Evolutionary conservation across 2,113 vertebrate genomes (phyloP), one percentile per base, ranked within the genome.

Genomic region (Vulpes lagopus): DNA sequence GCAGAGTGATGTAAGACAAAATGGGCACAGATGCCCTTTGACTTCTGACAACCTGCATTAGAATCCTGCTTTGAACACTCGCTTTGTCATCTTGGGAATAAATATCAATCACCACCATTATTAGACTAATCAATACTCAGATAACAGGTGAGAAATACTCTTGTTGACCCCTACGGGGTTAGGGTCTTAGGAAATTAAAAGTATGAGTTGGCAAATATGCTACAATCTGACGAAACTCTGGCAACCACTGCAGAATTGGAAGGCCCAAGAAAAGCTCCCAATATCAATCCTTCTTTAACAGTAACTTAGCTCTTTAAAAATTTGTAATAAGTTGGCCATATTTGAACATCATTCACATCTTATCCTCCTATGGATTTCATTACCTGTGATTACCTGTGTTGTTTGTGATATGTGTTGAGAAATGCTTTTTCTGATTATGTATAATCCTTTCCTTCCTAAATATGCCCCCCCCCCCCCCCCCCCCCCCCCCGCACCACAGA

Each of bases 31-130:
- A 59, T 55, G 69, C 11, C 67, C 73, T 69, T 60, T 74, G 69
- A 55, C 49, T 89, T 79, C 60, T 80, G 74, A 96, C 30, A 53
- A 80, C 22, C 43, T 87, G 67, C 87, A 60, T 94, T 80, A 91
- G 76, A 94, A 87, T 53, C 25, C 64, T 94, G 19, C 57, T 69
- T 84, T 87, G 90, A 93, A 91, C 19, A 82, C 62, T 32, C 85
- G 73, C 20, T 67, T 65, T 51, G 51, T 59, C 57, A 53, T 86
- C 51, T 95, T 55, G 11, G n/a, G 92, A 92, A 89, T 81, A 87
- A 92, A 60, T 49, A 94, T 81, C 27, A 74, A 83, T 88, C 57
- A 69, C 22, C 35, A 93, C 43, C 38, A 80, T 71, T 49, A 81
- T 23, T 62, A 30, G 30, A 67, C 89, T 81, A 27, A 79, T 64